These are phyloP conservation scores for Cochlearius cochlearius DNA, from an alignment of 2,113 vertebrate genomes.

Conservation along the genomic window DNA sequence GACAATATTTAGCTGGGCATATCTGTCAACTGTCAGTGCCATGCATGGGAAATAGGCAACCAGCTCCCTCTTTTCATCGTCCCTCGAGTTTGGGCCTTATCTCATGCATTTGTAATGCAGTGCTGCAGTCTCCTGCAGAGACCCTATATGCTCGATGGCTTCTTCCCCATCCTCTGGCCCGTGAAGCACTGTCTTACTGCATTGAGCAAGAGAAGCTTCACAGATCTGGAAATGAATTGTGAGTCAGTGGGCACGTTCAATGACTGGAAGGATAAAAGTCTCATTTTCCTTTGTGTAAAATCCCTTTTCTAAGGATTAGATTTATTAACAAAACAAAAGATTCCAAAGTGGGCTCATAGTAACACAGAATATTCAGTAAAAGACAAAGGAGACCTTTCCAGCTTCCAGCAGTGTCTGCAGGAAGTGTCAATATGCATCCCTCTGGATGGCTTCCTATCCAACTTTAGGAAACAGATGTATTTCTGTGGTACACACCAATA, in stretches of 20 bases:
- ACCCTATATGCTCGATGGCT: neutral
- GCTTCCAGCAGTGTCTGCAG: neutral
- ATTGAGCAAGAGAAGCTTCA: neutral
- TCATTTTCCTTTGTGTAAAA: neutral
- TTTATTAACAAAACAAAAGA: neutral
- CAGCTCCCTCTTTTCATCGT: neutral
- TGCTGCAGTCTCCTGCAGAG: neutral
- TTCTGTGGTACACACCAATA: neutral
- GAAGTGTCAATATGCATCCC: neutral
- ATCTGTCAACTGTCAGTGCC: neutral
- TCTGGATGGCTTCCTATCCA: neutral
- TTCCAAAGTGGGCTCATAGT: neutral
- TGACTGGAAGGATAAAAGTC: neutral
- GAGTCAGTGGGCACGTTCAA: fast-evolving
- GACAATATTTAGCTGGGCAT: neutral
- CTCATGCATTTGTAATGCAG: neutral
- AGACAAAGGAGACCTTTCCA: neutral
- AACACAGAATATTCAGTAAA: neutral
- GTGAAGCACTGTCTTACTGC: neutral
- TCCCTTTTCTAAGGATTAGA: neutral
- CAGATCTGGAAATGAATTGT: neutral
- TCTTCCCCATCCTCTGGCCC: neutral
- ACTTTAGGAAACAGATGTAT: neutral
- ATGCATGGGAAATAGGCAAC: neutral
- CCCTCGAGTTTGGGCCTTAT: neutral